Conservation (phyloP, 2,113 vertebrate species). For the Sterna hirundo region DNA sequence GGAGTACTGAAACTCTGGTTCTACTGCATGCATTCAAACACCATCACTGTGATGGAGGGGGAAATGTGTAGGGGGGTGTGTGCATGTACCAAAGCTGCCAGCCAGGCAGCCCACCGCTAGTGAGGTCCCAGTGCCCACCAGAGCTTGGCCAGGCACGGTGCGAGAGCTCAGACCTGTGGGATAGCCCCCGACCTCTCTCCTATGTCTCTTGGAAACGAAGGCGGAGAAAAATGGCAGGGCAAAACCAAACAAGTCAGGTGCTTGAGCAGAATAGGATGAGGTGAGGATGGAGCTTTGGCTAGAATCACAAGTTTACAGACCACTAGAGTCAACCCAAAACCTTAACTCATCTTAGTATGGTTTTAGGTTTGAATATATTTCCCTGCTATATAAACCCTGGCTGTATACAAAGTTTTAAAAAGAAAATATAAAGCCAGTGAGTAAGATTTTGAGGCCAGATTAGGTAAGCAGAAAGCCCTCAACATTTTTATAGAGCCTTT, state of each 20-base stretch:
- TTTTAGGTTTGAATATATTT: not conserved
- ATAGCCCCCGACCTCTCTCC: not conserved
- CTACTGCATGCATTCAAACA: not conserved
- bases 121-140: not conserved
- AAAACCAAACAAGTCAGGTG: not conserved
- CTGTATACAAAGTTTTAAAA: not conserved
- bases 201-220: not conserved
- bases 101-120: not conserved
- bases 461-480: not conserved
- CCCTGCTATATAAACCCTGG: not conserved
- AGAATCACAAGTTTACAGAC: not conserved
- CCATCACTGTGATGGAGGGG: accelerated
- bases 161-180: not conserved
- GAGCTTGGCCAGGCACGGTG: no score
- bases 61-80: not conserved
- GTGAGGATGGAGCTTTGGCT: not conserved
- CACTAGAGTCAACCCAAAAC: not conserved
- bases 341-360: not conserved
- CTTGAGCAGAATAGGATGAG: not conserved
- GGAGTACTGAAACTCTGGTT: not conserved
- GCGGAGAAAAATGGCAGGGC: not conserved
- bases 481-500: not conserved
- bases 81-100: not conserved
- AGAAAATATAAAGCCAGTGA: not conserved
- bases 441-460: not conserved